Percentiles rank a stretch among this genome's conserved stretches.
phyloP scores from a whole-genome alignment of 2,797 vertebrate genomes.

The Tapera naevia region DNA sequence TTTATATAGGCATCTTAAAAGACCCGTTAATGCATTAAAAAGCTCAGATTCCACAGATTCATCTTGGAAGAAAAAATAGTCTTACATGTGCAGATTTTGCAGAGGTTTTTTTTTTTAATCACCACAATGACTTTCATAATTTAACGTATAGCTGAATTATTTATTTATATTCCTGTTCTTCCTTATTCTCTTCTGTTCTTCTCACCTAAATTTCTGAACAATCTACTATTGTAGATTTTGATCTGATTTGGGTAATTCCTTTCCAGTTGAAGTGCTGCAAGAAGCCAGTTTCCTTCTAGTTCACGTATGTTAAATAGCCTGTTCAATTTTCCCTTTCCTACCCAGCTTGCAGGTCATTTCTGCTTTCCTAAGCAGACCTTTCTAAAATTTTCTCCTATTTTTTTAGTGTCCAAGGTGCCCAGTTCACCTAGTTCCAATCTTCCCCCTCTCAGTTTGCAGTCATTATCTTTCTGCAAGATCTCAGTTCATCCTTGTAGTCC shows the following conservation, averaged over 20 bases:
- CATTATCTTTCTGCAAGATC: background rate
- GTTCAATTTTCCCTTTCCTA: background rate
- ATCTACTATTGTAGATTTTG: background rate
- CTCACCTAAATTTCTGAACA: background rate
- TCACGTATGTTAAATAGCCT: background rate
- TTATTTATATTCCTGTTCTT: background rate
- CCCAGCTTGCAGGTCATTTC: background rate
- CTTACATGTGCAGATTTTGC: background rate
- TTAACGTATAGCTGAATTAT: background rate
- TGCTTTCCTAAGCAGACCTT: background rate
- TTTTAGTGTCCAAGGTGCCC: background rate
- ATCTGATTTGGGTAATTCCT: background rate
- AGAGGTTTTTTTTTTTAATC: background rate
- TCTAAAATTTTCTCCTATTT: background rate
- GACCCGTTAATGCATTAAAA: constrained; percentile 52
- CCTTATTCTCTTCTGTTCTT: background rate
- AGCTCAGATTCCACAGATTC: constrained; percentile 19
- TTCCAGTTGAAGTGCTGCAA: background rate
- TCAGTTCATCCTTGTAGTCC: too few relatives aligned
- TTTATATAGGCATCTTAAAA: constrained; percentile 50
- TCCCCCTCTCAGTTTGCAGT: background rate
- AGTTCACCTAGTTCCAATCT: background rate
- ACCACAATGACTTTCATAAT: background rate
- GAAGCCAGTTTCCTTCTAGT: background rate
- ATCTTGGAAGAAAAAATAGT: background rate